Percentiles rank a stretch among this genome's conserved stretches.
Conservation (phyloP, 2,888 invertebrate species). For the Latheticus oryzae region DNA sequence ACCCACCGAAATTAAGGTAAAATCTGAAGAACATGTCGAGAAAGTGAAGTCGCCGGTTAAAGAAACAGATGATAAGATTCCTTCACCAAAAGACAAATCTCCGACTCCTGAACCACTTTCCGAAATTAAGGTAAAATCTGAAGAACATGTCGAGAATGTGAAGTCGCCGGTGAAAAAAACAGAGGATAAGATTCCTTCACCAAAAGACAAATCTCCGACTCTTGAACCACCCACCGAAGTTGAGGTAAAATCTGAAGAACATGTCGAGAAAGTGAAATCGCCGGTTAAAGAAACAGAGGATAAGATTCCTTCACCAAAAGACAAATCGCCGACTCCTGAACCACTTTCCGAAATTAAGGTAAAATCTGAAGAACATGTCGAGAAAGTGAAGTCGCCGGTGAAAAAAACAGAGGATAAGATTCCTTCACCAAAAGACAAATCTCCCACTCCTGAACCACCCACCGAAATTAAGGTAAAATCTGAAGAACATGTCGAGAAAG, state of each 20-base stretch:
- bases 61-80: conserved; percentile 4
- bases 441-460: conserved; percentile 21
- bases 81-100: conserved; percentile 14
- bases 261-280: not conserved
- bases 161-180: conserved; percentile 3
- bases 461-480: not conserved
- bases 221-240: conserved; percentile 7
- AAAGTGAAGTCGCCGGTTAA: conserved; percentile 1
- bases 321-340: conserved; percentile 2
- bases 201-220: conserved; percentile 11
- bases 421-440: conserved; percentile 5
- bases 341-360: conserved; percentile 3
- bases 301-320: not conserved
- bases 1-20: conserved; percentile 5
- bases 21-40: not conserved
- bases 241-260: not conserved
- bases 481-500: not conserved
- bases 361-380: not conserved
- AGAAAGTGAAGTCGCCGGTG: not conserved
- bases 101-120: conserved; percentile 5
- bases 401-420: not conserved
- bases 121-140: conserved; percentile 7
- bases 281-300: not conserved
- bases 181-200: not conserved
- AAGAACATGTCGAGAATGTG: not conserved